These are phyloP conservation scores for Brotula barbata DNA, from an alignment of 2,797 vertebrate species.

Conservation along the genomic window DNA sequence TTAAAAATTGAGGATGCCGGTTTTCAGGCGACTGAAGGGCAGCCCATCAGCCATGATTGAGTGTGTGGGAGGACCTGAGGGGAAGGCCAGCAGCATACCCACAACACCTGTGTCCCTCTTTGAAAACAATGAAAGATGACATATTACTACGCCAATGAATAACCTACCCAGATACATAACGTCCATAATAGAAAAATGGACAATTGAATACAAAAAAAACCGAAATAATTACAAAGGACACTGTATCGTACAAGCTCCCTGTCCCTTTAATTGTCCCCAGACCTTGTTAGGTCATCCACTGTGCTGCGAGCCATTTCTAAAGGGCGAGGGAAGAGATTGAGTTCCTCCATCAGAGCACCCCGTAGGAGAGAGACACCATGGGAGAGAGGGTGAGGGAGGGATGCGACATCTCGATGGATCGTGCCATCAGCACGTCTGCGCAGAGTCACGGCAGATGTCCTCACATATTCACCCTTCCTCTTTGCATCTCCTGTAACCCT, in stretches of 20 bases:
- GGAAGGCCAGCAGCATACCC: constrained; percentile 48
- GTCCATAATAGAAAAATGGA: constrained; percentile 25
- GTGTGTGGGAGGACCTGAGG: constrained; percentile 40
- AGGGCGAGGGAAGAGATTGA: constrained; percentile 31
- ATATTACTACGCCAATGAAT: constrained; percentile 13
- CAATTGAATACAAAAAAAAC: constrained; percentile 29
- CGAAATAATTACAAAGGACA: constrained; percentile 36
- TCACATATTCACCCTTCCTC: constrained; percentile 43
- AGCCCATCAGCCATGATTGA: constrained; percentile 69
- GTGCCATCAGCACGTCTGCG: constrained; percentile 57
- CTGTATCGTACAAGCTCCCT: constrained; percentile 18
- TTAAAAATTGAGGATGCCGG: constrained; percentile 61
- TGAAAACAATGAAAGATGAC: constrained; percentile 3
- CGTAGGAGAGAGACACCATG: constrained; percentile 11
- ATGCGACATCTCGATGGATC: constrained; percentile 39
- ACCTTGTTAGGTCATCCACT: constrained; percentile 53
- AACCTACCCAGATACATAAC: constrained; percentile 29
- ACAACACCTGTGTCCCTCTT: constrained; percentile 47
- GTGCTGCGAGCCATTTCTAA: constrained; percentile 42
- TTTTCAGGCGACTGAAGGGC: constrained; percentile 64
- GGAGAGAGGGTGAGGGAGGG: constrained; percentile 15
- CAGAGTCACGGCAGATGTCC: constrained; percentile 57
- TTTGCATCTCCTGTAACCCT: background rate
- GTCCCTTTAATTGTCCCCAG: constrained; percentile 55
- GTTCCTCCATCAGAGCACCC: constrained; percentile 36